Conservation (phyloP, 2,888 invertebrate genomes). For the Osedax fenrisi region DNA sequence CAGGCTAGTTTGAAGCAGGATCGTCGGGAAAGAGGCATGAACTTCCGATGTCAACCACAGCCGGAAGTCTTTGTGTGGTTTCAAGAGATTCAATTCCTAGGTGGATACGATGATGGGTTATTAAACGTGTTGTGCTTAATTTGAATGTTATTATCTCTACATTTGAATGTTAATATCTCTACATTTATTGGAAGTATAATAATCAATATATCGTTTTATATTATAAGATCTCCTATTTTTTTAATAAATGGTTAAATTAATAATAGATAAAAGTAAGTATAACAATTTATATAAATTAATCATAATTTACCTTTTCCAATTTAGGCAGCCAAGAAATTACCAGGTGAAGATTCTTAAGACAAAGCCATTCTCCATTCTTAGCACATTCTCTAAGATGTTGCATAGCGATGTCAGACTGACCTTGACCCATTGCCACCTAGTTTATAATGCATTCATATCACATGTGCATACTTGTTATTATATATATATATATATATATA, state of each 20-base stretch:
- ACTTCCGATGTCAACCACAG: constrained; percentile 79
- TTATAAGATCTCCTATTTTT: neutral
- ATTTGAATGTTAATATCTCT: neutral
- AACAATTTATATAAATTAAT: neutral
- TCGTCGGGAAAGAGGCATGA: constrained; percentile 63
- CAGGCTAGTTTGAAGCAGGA: constrained; percentile 65
- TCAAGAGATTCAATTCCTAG: constrained; percentile 54
- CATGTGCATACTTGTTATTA: too few species aligned
- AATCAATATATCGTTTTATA: neutral
- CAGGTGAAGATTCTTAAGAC: constrained; percentile 69
- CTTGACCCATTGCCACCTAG: constrained; percentile 70
- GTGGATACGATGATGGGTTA: neutral
- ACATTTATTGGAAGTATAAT: neutral
- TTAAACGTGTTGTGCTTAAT: constrained; percentile 32
- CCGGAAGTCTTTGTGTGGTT: constrained; percentile 57
- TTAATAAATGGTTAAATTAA: neutral
- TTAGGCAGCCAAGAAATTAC: constrained; percentile 62
- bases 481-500: neutral
- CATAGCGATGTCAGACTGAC: constrained; percentile 61
- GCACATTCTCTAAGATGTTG: constrained; percentile 57
- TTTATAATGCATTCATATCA: too few species aligned
- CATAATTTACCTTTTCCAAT: constrained; percentile 58
- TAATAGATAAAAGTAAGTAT: neutral
- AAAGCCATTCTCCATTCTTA: constrained; percentile 63
- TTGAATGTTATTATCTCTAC: neutral